Base-by-base conservation (phyloP, 2,797 vertebrate species). In the Acanthopagrus latus region DNA sequence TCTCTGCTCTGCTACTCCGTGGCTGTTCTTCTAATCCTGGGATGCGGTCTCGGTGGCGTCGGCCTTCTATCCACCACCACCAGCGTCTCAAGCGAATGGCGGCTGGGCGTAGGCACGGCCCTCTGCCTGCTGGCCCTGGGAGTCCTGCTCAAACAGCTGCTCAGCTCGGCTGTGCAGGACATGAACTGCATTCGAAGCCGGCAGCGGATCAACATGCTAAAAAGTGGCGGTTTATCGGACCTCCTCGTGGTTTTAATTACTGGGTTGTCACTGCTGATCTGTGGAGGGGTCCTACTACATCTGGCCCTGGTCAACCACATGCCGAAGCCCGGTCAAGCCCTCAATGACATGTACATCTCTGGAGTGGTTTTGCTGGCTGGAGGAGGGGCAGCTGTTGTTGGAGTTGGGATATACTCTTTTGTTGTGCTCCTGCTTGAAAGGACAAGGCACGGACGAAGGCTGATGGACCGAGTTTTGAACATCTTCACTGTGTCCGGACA, bases 101-200 rank as follows among this genome's bases (percentile, higher is more conserved):
- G 98, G 4, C 94, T 99, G 18, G 98, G 96, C 0, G 95, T 93
- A 0, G 98, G 98, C 64, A 97, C 96, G 0, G 95, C 96, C 0
- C 96, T 99, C 65, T 99, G 98, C 82, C 94, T 99, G 51, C 94
- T 99, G 21, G 97, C 98, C 13, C 90, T 99, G 74, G 94, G 97
- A 0, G 95, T 99, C 50, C 95, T 99, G 60, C 95, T 98, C 67
- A 99, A 99, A 86, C 98, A 99, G 79, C 95, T 99, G 85, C 94
- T 99, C 90, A 99, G 98, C 92, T 99, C 98, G 0, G 98, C 98
- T 0, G 96, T 99, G 85, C 98, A 99, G 95, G 98, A 99, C 95
- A 99, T 99, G 98, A 99, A 99, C 77, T 99, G 98, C 79, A 88
- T 99, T 4, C 96, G 96, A 21, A 97, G 96, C 89, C 93, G 97